Percentiles rank a stretch among this genome's conserved stretches.
These are phyloP conservation scores for Eupsilia transversa DNA, from an alignment of 2,888 invertebrate species.

Conservation along the genomic window DNA sequence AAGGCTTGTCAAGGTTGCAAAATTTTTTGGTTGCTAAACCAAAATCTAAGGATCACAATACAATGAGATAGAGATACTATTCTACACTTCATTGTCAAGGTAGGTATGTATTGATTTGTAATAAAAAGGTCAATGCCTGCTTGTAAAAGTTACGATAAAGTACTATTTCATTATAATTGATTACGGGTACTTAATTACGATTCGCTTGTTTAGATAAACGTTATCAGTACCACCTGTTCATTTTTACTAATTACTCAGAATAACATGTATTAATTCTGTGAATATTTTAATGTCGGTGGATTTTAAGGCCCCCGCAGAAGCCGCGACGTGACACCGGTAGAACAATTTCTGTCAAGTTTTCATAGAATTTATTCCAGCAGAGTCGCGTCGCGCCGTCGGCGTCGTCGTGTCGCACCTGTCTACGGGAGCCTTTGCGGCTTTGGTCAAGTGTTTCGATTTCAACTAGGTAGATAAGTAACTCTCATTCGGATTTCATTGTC, in stretches of 20 bases:
- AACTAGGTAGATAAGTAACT: not conserved
- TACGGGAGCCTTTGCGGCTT: no score
- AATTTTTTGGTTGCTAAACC: no score
- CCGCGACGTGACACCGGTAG: no score
- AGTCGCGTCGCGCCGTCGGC: no score
- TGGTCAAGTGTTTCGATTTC: not conserved
- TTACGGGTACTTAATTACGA: constrained; percentile 8
- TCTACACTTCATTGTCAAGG: not conserved
- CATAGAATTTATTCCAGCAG: no score
- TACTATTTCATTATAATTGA: not conserved
- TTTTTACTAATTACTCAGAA: not conserved
- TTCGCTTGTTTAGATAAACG: constrained; percentile 5
- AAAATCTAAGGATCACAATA: not conserved
- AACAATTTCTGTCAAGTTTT: no score
- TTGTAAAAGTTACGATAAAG: not conserved
- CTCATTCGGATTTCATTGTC: not conserved
- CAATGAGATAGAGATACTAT: not conserved
- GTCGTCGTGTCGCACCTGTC: no score
- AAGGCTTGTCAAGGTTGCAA: not conserved
- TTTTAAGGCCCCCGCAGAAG: no score
- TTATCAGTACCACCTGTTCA: constrained; percentile 1
- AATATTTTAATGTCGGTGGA: not conserved
- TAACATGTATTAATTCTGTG: not conserved
- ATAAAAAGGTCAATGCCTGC: constrained; percentile 20
- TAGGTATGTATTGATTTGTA: not conserved